Percentiles rank a stretch among this genome's conserved stretches.
phyloP scores from a whole-genome alignment of 2,113 vertebrate species.

The Sinocyclocheilus rhinocerous region DNA sequence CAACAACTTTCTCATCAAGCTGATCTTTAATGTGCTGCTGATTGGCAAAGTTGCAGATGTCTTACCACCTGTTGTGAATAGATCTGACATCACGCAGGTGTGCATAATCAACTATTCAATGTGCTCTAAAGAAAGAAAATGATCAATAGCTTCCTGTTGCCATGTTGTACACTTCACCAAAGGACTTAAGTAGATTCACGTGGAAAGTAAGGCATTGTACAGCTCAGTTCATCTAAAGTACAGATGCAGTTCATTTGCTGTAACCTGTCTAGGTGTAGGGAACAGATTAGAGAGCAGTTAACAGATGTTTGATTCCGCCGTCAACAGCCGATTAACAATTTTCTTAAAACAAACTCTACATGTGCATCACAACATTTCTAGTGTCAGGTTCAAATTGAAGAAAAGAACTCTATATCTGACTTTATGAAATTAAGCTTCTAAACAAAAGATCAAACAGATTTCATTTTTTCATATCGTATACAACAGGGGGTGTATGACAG shows the following conservation, averaged over 20 bases:
- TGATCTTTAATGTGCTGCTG: constrained; percentile 53
- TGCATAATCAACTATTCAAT: constrained; percentile 58
- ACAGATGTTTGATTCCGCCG: constrained; percentile 55
- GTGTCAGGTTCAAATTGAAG: constrained; percentile 50
- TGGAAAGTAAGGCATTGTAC: not conserved
- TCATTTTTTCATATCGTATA: not conserved
- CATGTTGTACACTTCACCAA: constrained; percentile 21
- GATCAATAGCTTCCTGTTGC: constrained; percentile 51
- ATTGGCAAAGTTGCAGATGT: constrained; percentile 57
- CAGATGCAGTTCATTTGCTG: constrained; percentile 35
- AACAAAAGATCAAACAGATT: not conserved
- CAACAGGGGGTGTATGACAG: not conserved
- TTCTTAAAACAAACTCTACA: constrained; percentile 57
- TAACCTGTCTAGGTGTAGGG: constrained; percentile 48
- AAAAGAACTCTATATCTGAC: constrained; percentile 14
- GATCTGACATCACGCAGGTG: constrained; percentile 61
- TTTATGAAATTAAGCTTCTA: not conserved
- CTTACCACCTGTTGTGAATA: constrained; percentile 57
- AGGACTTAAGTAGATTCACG: constrained; percentile 26
- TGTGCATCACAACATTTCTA: constrained; percentile 53
- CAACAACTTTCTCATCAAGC: constrained; percentile 58
- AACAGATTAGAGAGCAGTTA: constrained; percentile 44
- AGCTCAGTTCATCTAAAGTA: not conserved
- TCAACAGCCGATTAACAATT: constrained; percentile 58
- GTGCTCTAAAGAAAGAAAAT: constrained; percentile 49